phyloP scores from a whole-genome alignment of 2,888 invertebrate species.

The Lycophotia porphyrea region DNA sequence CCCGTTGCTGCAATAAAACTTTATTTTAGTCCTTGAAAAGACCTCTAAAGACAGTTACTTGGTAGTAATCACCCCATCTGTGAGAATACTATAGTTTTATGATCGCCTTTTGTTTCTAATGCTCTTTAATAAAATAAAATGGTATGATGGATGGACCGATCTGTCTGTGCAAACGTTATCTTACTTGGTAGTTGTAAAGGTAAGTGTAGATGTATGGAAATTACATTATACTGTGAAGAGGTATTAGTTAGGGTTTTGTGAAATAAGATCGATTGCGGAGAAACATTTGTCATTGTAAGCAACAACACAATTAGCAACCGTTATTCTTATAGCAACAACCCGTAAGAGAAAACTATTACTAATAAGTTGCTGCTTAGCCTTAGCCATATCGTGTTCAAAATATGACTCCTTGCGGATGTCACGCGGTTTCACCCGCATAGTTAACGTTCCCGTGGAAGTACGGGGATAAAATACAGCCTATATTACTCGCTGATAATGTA shows the following conservation, averaged over 20 bases:
- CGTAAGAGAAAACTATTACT: background rate
- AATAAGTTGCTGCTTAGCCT: background rate
- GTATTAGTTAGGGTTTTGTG: background rate
- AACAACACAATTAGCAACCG: background rate
- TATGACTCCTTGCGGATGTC: too few species aligned
- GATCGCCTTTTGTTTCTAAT: slow-evolving; percentile 49
- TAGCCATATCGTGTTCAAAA: background rate
- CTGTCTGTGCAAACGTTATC: slow-evolving; percentile 44
- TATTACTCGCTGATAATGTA: too few species aligned
- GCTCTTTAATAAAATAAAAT: slow-evolving; percentile 36
- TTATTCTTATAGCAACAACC: background rate
- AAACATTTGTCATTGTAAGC: background rate
- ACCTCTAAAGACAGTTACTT: slow-evolving; percentile 16
- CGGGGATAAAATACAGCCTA: too few species aligned
- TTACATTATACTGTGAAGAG: background rate
- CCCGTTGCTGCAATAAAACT: slow-evolving; percentile 15
- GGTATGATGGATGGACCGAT: slow-evolving; percentile 46
- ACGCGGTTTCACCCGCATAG: too few species aligned
- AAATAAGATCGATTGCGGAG: background rate
- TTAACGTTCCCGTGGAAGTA: too few species aligned
- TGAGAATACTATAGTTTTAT: slow-evolving; percentile 38
- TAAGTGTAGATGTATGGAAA: background rate
- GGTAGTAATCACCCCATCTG: slow-evolving; percentile 19
- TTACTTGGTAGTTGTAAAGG: slow-evolving; percentile 35
- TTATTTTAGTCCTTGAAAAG: slow-evolving; percentile 25